Evolutionary conservation across 2,797 vertebrate genomes (phyloP).

Genomic region (Ctenosaura bakeri): DNA sequence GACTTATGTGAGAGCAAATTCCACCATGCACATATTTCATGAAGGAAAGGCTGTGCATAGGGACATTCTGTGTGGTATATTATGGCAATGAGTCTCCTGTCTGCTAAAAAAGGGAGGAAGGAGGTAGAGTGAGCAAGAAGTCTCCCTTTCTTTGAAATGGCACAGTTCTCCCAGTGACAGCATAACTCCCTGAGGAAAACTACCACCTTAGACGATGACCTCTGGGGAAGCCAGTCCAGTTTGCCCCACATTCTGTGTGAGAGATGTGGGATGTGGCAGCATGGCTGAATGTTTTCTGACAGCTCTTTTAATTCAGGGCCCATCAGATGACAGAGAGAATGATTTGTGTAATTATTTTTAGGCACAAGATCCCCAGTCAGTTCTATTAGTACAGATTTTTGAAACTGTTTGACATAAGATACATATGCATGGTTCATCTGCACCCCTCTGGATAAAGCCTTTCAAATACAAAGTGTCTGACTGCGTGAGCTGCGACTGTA

Average conservation of each 20-base stretch:
- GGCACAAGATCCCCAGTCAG: slow-evolving; percentile 47
- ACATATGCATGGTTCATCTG: slow-evolving; percentile 58
- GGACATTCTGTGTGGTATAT: neutral
- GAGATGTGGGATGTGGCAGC: slow-evolving; percentile 10
- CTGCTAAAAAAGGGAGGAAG: neutral
- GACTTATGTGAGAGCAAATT: neutral
- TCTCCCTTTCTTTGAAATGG: neutral
- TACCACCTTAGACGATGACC: slow-evolving; percentile 43
- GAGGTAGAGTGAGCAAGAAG: neutral
- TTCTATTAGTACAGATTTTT: slow-evolving; percentile 49
- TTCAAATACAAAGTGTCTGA: slow-evolving; percentile 60
- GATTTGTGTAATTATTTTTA: slow-evolving; percentile 73
- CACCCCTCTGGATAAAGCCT: slow-evolving; percentile 59
- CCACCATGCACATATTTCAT: slow-evolving; percentile 11
- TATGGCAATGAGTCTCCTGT: neutral
- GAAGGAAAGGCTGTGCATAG: slow-evolving; percentile 9
- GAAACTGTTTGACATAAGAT: slow-evolving; percentile 58
- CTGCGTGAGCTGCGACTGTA: slow-evolving; percentile 50
- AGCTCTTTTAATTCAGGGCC: slow-evolving; percentile 63
- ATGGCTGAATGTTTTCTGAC: slow-evolving; percentile 59
- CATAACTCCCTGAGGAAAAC: slow-evolving; percentile 31
- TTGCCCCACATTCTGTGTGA: slow-evolving; percentile 20
- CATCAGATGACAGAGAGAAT: slow-evolving; percentile 68
- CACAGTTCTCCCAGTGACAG: slow-evolving; percentile 17
- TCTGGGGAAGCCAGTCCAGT: slow-evolving; percentile 15